A percentile compares a stretch with the other conserved stretches of the same genome.
Conservation (phyloP, 2,113 vertebrate species). For the Melanerpes formicivorus region DNA sequence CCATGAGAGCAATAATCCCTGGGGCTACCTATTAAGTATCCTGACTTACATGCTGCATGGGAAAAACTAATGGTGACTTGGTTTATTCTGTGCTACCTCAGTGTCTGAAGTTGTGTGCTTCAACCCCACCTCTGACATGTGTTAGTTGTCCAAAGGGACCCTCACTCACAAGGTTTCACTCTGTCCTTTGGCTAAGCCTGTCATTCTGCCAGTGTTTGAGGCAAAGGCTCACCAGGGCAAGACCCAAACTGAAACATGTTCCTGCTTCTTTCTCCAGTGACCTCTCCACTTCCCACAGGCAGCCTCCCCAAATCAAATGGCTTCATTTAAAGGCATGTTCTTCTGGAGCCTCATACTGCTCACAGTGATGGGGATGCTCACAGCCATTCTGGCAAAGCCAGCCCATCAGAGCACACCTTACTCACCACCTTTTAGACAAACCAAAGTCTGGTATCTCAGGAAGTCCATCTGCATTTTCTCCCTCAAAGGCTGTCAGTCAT, state of each 20-base stretch:
- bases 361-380: not conserved
- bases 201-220: not conserved
- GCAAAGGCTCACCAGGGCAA: not conserved
- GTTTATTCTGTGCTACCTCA: not conserved
- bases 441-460: not conserved
- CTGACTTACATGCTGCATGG: not conserved
- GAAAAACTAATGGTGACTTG: not conserved
- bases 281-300: not conserved
- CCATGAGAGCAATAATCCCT: not conserved
- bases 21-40: not conserved
- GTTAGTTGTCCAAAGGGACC: not conserved
- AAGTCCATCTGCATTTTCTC: not conserved
- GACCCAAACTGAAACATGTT: not conserved
- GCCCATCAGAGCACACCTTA: fast-evolving
- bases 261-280: not conserved
- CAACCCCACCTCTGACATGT: not conserved
- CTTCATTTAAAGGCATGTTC: not conserved
- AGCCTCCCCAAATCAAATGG: not conserved
- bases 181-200: not conserved
- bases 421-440: not conserved
- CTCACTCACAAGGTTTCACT: not conserved
- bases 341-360: not conserved
- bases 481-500: not conserved
- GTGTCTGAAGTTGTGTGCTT: not conserved
- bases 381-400: not conserved